Conservation (phyloP, 2,113 vertebrate genomes). For the Philantomba maxwellii region DNA sequence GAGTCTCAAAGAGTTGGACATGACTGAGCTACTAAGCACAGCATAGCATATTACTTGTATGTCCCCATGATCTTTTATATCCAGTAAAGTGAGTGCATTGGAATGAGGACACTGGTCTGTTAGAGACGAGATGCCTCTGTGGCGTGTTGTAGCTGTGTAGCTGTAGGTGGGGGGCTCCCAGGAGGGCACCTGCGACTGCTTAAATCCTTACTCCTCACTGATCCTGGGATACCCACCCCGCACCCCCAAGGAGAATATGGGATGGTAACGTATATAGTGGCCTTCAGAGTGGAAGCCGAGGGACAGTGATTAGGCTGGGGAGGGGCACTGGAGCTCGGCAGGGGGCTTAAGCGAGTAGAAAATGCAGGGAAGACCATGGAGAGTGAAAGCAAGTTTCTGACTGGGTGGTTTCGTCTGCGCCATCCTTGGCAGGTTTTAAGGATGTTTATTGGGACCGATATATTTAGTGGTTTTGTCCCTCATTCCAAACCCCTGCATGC, state of each 20-base stretch:
- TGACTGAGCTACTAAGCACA: neutral
- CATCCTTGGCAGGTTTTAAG: neutral
- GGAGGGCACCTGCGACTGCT: neutral
- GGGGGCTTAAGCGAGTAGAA: neutral
- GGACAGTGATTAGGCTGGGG: neutral
- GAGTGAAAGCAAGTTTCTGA: neutral
- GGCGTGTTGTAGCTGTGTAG: neutral
- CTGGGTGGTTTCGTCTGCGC: rapidly evolving
- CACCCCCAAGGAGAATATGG: neutral
- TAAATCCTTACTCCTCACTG: neutral
- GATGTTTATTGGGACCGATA: neutral
- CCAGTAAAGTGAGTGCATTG: neutral
- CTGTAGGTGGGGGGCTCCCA: rapidly evolving
- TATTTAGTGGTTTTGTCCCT: neutral
- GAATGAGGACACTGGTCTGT: neutral
- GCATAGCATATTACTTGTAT: neutral
- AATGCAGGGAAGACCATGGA: neutral
- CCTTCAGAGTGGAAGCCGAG: neutral
- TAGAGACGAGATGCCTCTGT: neutral
- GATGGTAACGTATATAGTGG: neutral
- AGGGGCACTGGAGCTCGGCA: rapidly evolving
- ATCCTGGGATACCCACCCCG: neutral
- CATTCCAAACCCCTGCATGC: neutral
- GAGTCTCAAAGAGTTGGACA: neutral
- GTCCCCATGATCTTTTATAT: neutral